Base-by-base conservation (phyloP, 2,113 vertebrate species). In the Neolamprologus brichardi region DNA sequence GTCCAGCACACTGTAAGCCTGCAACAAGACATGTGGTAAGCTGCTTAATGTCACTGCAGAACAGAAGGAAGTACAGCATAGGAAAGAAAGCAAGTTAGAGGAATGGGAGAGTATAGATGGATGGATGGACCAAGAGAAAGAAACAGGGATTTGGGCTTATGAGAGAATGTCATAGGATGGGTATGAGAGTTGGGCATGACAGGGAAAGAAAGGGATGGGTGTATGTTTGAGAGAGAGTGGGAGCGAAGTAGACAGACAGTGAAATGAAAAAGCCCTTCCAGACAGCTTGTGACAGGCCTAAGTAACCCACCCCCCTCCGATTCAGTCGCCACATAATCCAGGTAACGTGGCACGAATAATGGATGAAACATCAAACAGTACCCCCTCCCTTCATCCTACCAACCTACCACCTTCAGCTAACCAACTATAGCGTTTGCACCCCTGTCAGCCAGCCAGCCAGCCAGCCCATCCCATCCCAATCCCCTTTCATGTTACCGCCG, bases 41-140 rank as follows among this genome's bases (percentile, higher is more conserved):
- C 93, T 70, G 92, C 94, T 95, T 95, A 94, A 93, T 93, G 95
- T 94, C 94, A 94, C 7, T 15, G 25, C 86, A 86, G 89, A 93
- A 94, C 92, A 94, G 91, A 92, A 49, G 87, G 54, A 80, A 83
- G 85, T 44, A 56, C 54, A 64, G 91, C 82, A 3, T 79, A 86
- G 70, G 70, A 46, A 79, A 53, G 84, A 60, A 86, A 79, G 70
- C 44, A 8, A 72, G 91, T 79, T 64, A 75, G 84, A 78, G 60
- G 81, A 15, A 53, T 39, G 58, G 83, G 54, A 79, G 81, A 58
- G 53, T 56, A 20, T 12, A 83, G 77, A 83, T 20, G 89, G 88
- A 90, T 75, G 89, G 90, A 88, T 28, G 58, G 84, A 56, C 6
- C 39, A 49, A 60, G 54, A 83, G 54, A 64, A 85, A 82, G 72